These are phyloP conservation scores for Ochotona curzoniae DNA, from an alignment of 2,113 vertebrate species.

Conservation along the genomic window DNA sequence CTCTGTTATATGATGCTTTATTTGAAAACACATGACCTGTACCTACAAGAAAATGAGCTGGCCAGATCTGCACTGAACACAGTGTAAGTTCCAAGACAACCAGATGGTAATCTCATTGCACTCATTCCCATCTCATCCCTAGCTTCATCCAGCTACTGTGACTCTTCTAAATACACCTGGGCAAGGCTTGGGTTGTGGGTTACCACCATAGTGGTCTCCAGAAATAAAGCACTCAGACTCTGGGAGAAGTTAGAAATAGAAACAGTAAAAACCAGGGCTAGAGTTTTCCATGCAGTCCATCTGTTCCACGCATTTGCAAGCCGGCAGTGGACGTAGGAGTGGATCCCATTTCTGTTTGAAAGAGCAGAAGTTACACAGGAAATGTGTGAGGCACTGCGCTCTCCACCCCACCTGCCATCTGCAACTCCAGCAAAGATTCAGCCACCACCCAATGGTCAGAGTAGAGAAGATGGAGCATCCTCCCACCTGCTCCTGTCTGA, in stretches of 20 bases:
- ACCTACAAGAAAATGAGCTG: background rate
- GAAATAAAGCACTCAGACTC: constrained; percentile 75
- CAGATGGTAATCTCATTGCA: constrained; percentile 68
- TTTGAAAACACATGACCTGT: background rate
- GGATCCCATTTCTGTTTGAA: constrained; percentile 81
- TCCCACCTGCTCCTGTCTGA: background rate
- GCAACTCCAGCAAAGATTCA: constrained; percentile 53
- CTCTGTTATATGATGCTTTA: background rate
- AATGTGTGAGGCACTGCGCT: constrained; percentile 76
- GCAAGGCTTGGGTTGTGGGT: constrained; percentile 58
- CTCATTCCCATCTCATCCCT: constrained; percentile 49
- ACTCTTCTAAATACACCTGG: constrained; percentile 77
- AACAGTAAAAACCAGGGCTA: constrained; percentile 75
- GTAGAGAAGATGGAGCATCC: background rate
- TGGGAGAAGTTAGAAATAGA: constrained; percentile 76
- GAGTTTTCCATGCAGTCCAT: constrained; percentile 77
- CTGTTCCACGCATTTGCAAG: constrained; percentile 74
- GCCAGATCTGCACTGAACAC: constrained; percentile 24
- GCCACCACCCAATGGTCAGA: constrained; percentile 56
- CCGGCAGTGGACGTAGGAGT: constrained; percentile 79
- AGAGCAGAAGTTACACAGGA: constrained; percentile 80
- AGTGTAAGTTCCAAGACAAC: constrained; percentile 61
- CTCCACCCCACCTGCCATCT: constrained; percentile 80
- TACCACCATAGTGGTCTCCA: constrained; percentile 75
- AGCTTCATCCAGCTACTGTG: constrained; percentile 59